Conservation (phyloP, 2,113 vertebrate genomes). For the Sardina pilchardus region DNA sequence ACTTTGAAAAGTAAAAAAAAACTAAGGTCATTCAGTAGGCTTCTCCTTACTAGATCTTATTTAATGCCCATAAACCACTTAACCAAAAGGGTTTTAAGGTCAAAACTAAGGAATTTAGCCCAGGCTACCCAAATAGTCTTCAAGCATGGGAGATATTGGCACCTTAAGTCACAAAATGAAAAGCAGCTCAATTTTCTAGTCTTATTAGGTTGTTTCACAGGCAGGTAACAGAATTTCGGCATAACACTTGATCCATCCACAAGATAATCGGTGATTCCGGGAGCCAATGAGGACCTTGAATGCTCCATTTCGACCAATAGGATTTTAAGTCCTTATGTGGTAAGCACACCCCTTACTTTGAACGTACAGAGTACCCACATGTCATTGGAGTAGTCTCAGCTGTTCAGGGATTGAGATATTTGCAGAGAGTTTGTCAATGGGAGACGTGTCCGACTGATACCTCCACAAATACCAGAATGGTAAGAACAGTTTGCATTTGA, state of each 20-base stretch:
- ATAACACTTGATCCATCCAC: background rate
- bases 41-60: too few species aligned
- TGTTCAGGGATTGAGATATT: constrained; percentile 29
- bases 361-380: background rate
- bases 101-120: too few species aligned
- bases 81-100: too few species aligned
- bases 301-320: constrained; percentile 24
- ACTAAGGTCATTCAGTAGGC: too few species aligned
- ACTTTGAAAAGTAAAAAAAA: too few species aligned
- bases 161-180: background rate
- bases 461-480: constrained; percentile 34
- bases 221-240: too few species aligned
- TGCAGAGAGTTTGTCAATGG: background rate
- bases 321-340: constrained; percentile 22
- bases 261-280: background rate
- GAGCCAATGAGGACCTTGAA: constrained; percentile 28
- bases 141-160: background rate
- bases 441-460: constrained; percentile 10
- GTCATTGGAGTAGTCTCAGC: constrained; percentile 52
- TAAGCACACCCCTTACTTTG: constrained; percentile 16
- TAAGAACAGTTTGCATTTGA: constrained; percentile 24
- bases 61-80: too few species aligned
- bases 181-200: too few species aligned
- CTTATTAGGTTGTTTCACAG: background rate
- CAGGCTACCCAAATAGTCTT: too few species aligned